Conservation (phyloP, 2,888 invertebrate genomes). For the Epirrhoe alternata region DNA sequence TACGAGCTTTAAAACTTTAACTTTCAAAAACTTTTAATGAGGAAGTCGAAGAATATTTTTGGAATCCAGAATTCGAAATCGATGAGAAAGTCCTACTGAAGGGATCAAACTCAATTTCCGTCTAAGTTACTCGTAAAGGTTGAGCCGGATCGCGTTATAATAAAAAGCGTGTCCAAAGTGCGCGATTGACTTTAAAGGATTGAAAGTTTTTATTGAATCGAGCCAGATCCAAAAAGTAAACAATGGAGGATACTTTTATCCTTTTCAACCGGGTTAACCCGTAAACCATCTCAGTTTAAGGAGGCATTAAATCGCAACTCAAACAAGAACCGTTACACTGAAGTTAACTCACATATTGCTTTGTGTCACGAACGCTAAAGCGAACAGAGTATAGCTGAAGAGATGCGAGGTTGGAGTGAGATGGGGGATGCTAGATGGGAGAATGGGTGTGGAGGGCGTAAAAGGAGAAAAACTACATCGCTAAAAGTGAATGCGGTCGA, state of each 20-base stretch:
- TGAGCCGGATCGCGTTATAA: conserved; percentile 49
- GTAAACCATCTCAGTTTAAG: conserved; percentile 85
- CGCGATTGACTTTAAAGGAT: conserved; percentile 68
- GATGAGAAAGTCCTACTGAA: conserved; percentile 43
- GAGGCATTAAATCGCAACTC: conserved; percentile 85
- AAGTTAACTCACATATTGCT: conserved; percentile 85
- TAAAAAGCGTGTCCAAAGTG: conserved; percentile 58
- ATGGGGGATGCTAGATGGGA: conserved; percentile 70
- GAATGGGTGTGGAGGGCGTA: conserved; percentile 81
- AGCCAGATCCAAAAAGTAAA: conserved; percentile 76
- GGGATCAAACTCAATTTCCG: conserved; percentile 50
- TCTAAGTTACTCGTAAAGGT: conserved; percentile 44
- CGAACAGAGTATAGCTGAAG: conserved; percentile 72
- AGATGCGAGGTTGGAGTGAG: conserved; percentile 70
- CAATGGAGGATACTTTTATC: conserved; percentile 79
- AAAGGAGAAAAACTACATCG: conserved; percentile 85
- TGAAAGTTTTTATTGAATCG: conserved; percentile 76
- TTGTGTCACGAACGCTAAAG: conserved; percentile 84
- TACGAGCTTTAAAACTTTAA: conserved; percentile 8
- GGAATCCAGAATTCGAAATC: conserved; percentile 32
- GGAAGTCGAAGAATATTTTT: conserved; percentile 27
- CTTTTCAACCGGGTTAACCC: conserved; percentile 82
- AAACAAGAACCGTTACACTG: conserved; percentile 84
- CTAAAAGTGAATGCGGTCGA: conserved; percentile 86
- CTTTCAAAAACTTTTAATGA: conserved; percentile 34